These are phyloP conservation scores for Lasiurus cinereus DNA, from an alignment of 2,113 vertebrate genomes.

Conservation along the genomic window DNA sequence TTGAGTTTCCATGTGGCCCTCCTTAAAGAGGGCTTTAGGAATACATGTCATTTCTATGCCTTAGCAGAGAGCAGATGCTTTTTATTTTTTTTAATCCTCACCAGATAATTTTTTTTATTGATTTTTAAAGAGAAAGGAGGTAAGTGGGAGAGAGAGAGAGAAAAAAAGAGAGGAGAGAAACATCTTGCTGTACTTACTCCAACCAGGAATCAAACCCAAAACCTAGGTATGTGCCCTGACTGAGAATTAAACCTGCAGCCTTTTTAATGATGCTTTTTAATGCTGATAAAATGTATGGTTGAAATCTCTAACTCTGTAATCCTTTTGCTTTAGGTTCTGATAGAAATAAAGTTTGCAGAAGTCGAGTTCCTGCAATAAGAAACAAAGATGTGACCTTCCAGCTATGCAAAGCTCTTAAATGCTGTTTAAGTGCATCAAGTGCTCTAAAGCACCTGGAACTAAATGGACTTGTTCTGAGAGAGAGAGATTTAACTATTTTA, in stretches of 20 bases:
- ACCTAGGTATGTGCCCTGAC: not conserved
- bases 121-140: not conserved
- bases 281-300: not conserved
- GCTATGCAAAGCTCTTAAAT: conserved; percentile 92
- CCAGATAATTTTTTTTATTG: not conserved
- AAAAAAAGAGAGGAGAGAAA: not conserved
- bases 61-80: conserved; percentile 37
- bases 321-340: conserved; percentile 86
- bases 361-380: conserved; percentile 90
- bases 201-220: not conserved
- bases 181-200: not conserved
- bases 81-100: not conserved
- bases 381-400: conserved; percentile 94
- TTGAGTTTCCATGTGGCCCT: not conserved
- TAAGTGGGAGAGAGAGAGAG: not conserved
- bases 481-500: conserved; percentile 92
- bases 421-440: conserved; percentile 91
- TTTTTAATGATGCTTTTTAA: not conserved
- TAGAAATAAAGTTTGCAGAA: conserved; percentile 88
- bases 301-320: conserved; percentile 24
- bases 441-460: conserved; percentile 93
- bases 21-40: not conserved
- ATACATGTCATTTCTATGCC: not conserved
- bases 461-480: conserved; percentile 93
- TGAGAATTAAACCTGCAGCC: too few species aligned